Evolutionary conservation across 37 sponge, comb jelly and placozoan species (phyloP), one percentile per base, ranked within the genome.

Genomic region (Sycon ciliatum): DNA sequence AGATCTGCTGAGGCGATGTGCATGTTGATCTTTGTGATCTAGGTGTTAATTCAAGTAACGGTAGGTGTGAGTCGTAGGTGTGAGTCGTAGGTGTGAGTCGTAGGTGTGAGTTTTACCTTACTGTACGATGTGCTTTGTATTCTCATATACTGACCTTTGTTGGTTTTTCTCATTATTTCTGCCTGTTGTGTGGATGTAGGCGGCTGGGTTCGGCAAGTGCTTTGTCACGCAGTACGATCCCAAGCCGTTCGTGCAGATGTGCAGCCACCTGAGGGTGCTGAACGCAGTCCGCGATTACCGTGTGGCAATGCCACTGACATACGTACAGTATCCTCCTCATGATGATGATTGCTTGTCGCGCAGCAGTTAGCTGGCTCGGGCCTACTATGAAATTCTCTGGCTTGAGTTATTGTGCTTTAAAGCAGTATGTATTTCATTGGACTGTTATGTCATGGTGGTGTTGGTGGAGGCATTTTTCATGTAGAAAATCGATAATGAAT

Each of bases 261-360:
- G 74, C 11, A 82, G 85, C 9, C 68, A 81, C 16, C 80, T 98
- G 38, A 65, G 94, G 6, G 90, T 98, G 3, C 78, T 98, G 32
- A 98, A 98, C 65, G 78, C 65, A 57, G 71, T 98, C 52, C 73
- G 87, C 28, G 28, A 69, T 3, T 36, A 38, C 4, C 55, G 65
- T 6, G 79, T 98, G 32, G 93, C 90, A 32, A 84, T 92, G 18
- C 93, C 93, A 11, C 72, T 92, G 34, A 92, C 90, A 22, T 77
- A 78, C 55, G 61, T 73, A 70, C 91, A 95, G 92, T 91, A 86
- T 83, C 80, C 79, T 80, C n/a, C n/a, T n/a, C n/a, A n/a, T n/a
- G n/a, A n/a, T n/a, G n/a, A n/a, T n/a, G n/a, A n/a, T n/a, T n/a
- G n/a, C n/a, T n/a, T n/a, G n/a, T n/a, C n/a, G n/a, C n/a, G n/a